Percentiles rank a stretch among this genome's conserved stretches.
These are phyloP conservation scores for Halichoeres trimaculatus DNA, from an alignment of 2,113 vertebrate species.

Conservation along the genomic window DNA sequence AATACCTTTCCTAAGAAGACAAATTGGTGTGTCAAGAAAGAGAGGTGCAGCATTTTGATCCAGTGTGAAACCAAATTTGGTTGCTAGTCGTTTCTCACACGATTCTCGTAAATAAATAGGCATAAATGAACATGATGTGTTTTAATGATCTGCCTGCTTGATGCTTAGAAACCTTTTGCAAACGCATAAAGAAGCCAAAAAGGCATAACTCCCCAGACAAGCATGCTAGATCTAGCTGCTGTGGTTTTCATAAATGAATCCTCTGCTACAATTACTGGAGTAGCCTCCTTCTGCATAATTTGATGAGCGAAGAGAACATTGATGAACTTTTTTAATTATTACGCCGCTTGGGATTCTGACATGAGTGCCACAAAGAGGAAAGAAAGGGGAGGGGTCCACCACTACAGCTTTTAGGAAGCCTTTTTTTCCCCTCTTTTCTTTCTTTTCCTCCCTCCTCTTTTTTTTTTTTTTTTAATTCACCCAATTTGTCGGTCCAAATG, in stretches of 20 bases:
- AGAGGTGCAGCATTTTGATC: slow-evolving; percentile 33
- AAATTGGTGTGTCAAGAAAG: slow-evolving; percentile 59
- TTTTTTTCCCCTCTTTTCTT: background rate
- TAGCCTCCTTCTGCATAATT: slow-evolving; percentile 79
- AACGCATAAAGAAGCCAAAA: slow-evolving; percentile 21
- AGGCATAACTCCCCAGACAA: slow-evolving; percentile 43
- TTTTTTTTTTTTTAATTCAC: slow-evolving; percentile 84
- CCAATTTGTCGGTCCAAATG: slow-evolving; percentile 92
- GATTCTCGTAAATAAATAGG: slow-evolving; percentile 47
- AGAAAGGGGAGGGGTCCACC: slow-evolving; percentile 44
- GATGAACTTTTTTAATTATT: slow-evolving; percentile 84
- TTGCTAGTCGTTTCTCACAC: slow-evolving; percentile 14
- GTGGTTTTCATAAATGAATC: slow-evolving; percentile 78
- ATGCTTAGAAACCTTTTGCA: slow-evolving; percentile 30
- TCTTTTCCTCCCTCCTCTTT: slow-evolving; percentile 26
- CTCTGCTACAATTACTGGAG: slow-evolving; percentile 76
- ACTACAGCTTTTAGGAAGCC: slow-evolving; percentile 64
- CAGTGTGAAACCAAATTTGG: slow-evolving; percentile 17
- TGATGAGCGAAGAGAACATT: slow-evolving; percentile 80
- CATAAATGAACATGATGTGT: slow-evolving; percentile 42
- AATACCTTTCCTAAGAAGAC: slow-evolving; percentile 63
- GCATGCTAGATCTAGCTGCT: slow-evolving; percentile 61
- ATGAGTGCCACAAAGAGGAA: slow-evolving; percentile 46
- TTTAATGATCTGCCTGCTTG: slow-evolving; percentile 38
- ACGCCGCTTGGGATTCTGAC: slow-evolving; percentile 76